Percentiles rank a stretch among this genome's conserved stretches.
phyloP scores from a whole-genome alignment of 2,888 invertebrate species.

The Eristalis tenax region DNA sequence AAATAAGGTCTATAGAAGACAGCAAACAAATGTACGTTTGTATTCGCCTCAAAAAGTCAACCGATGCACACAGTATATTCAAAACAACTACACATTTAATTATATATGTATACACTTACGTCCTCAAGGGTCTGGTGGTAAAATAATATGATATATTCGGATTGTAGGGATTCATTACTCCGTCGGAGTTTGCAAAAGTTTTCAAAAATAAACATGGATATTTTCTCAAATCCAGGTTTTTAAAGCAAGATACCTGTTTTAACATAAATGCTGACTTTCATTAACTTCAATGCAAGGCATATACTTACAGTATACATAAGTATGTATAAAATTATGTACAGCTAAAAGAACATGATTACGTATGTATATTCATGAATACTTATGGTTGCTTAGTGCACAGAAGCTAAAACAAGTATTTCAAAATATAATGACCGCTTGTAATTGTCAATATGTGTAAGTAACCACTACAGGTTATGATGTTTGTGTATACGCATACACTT shows the following conservation, averaged over 20 bases:
- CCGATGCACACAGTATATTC: neutral
- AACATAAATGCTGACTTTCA: neutral
- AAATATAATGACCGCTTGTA: slow-evolving; percentile 39
- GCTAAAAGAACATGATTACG: neutral
- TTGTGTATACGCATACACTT: neutral
- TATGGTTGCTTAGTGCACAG: slow-evolving; percentile 55
- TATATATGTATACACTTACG: no score
- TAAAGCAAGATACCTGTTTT: neutral
- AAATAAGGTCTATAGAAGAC: neutral
- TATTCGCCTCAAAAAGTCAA: neutral
- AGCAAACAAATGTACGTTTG: slow-evolving; percentile 32
- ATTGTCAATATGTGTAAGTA: slow-evolving; percentile 16
- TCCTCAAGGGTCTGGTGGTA: no score
- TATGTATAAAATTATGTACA: neutral
- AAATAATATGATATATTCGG: neutral
- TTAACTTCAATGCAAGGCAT: neutral
- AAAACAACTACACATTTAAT: no score
- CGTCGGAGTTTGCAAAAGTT: neutral
- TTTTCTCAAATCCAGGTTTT: neutral
- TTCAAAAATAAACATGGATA: no score
- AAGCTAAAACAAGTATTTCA: slow-evolving; percentile 59
- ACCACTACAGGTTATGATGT: slow-evolving; percentile 20
- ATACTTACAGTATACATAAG: neutral
- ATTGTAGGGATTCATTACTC: neutral
- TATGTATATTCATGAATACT: slow-evolving; percentile 32